Evolutionary conservation across 2,888 invertebrate genomes (phyloP).

Genomic region (Cosmia pyralina): DNA sequence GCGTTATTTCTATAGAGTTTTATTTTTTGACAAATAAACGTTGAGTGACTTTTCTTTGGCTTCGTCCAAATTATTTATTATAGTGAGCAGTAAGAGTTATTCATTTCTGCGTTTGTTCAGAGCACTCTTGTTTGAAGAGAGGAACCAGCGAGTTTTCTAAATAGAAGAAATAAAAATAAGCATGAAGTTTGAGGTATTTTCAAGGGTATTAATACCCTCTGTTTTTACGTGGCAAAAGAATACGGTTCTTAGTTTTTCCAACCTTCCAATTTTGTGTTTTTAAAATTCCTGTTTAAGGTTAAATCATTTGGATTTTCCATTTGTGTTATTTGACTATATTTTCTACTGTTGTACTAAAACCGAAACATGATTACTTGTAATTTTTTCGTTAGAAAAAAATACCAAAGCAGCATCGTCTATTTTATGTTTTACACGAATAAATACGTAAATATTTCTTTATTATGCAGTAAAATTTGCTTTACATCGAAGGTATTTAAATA

Average conservation of each 20-base stretch:
- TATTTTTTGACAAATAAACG: slow-evolving; percentile 54
- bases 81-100: slow-evolving; percentile 29
- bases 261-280: not conserved
- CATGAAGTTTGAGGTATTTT: not conserved
- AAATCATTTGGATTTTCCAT: too few relatives aligned
- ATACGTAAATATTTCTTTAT: too few relatives aligned
- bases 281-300: too few relatives aligned
- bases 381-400: too few relatives aligned
- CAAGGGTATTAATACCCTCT: not conserved
- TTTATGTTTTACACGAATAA: too few relatives aligned
- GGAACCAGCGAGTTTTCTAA: slow-evolving; percentile 13
- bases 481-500: too few relatives aligned
- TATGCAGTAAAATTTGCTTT: too few relatives aligned
- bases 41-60: slow-evolving; percentile 40
- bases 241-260: not conserved
- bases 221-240: not conserved
- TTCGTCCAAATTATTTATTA: slow-evolving; percentile 49
- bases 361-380: too few relatives aligned
- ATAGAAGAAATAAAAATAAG: slow-evolving; percentile 8
- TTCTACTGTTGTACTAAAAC: too few relatives aligned
- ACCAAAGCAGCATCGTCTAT: too few relatives aligned
- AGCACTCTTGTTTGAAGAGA: slow-evolving; percentile 3
- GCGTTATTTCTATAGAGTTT: slow-evolving; percentile 41
- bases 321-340: too few relatives aligned
- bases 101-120: slow-evolving; percentile 32